Conservation (phyloP, 2,888 invertebrate species). For the Dryobota labecula region DNA sequence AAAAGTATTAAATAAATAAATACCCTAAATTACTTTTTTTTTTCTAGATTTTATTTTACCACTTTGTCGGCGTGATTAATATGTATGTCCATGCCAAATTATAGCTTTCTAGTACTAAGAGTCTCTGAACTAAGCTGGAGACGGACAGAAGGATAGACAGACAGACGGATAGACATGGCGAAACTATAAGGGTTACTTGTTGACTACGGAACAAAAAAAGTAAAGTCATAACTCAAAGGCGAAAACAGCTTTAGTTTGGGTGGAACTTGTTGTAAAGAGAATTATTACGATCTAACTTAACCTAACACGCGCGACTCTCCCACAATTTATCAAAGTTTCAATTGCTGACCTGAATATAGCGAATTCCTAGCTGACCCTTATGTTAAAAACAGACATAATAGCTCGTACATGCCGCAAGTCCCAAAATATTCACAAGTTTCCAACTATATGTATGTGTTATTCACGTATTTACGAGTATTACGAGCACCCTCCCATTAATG, state of each 20-base stretch:
- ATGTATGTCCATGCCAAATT: too few relatives aligned
- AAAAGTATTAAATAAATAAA: too few relatives aligned
- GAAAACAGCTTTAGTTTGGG: background rate
- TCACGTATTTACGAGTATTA: too few relatives aligned
- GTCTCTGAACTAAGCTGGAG: too few relatives aligned
- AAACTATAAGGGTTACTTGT: too few relatives aligned
- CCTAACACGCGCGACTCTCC: background rate
- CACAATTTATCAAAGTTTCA: conserved; percentile 5
- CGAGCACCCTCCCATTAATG: conserved; percentile 66
- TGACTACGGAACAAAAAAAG: background rate
- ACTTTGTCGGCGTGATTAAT: too few relatives aligned
- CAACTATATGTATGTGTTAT: too few relatives aligned
- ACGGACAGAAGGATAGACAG: background rate
- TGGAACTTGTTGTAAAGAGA: background rate
- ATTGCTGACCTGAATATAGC: conserved; percentile 15
- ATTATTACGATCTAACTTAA: background rate
- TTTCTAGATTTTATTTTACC: too few relatives aligned
- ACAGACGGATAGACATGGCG: too few relatives aligned
- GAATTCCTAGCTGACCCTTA: conserved; percentile 9
- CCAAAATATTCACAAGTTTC: conserved; percentile 41
- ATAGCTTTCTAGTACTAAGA: too few relatives aligned
- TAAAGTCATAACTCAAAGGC: background rate
- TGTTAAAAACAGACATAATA: conserved; percentile 1
- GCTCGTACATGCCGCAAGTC: background rate
- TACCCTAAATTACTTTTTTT: too few relatives aligned